Evolutionary conservation across 2,113 vertebrate species (phyloP).

Genomic region (Lipotes vexillifer): DNA sequence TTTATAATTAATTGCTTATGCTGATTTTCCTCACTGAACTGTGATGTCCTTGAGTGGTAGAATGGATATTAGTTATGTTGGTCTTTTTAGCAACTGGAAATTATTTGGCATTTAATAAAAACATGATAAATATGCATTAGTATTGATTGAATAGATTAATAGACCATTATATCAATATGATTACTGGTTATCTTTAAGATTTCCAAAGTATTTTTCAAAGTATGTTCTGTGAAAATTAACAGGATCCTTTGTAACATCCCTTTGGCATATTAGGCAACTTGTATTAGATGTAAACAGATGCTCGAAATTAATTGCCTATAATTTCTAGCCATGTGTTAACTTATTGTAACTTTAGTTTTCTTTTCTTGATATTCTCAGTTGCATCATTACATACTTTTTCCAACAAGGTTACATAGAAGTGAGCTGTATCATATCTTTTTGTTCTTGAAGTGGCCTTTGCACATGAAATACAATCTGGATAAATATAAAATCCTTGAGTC

Average conservation of each 20-base stretch:
- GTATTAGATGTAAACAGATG: background rate
- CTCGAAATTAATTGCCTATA: background rate
- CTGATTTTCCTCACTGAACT: background rate
- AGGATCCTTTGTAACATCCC: background rate
- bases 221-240: background rate
- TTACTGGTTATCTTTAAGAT: background rate
- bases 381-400: background rate
- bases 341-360: background rate
- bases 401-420: background rate
- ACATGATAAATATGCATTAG: background rate
- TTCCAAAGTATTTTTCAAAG: background rate
- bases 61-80: background rate
- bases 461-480: background rate
- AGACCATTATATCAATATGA: background rate
- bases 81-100: background rate
- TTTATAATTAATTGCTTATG: background rate
- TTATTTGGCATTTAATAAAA: background rate
- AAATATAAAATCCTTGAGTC: background rate
- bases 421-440: background rate
- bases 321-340: background rate
- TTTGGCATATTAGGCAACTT: background rate
- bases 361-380: background rate
- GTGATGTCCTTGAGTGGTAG: background rate
- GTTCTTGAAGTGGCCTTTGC: background rate
- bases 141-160: background rate